Percentiles rank a stretch among this genome's conserved stretches.
These are phyloP conservation scores for Zosterops japonicus DNA, from an alignment of 2,113 vertebrate species.

Conservation along the genomic window DNA sequence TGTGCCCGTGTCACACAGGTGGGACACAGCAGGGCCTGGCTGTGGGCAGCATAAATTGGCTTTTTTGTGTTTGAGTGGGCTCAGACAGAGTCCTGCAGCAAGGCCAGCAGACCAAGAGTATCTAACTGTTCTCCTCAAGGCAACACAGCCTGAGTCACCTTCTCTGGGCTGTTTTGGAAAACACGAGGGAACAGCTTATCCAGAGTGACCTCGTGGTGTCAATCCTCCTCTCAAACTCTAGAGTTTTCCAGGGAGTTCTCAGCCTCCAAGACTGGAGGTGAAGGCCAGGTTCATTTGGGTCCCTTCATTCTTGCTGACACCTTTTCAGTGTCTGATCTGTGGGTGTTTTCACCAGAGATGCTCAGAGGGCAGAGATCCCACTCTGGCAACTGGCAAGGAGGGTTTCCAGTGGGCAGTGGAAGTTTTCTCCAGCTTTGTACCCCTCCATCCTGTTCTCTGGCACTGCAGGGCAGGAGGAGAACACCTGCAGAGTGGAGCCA, in stretches of 20 bases:
- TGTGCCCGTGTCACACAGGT: fast-evolving
- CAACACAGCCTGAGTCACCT: not conserved
- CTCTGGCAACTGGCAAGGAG: not conserved
- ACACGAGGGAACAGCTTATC: not conserved
- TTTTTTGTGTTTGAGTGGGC: not conserved
- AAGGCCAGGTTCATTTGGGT: not conserved
- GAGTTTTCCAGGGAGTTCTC: not conserved
- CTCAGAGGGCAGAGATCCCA: not conserved
- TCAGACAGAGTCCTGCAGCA: not conserved
- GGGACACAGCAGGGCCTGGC: not conserved
- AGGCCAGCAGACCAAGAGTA: not conserved
- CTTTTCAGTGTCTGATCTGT: not conserved
- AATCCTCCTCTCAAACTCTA: not conserved
- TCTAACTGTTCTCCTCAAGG: not conserved
- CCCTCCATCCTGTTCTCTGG: not conserved
- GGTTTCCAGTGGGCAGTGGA: not conserved
- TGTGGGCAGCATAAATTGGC: not conserved
- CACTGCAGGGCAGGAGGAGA: not conserved
- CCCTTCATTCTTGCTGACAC: not conserved
- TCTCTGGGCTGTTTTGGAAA: not conserved
- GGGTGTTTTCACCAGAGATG: fast-evolving
- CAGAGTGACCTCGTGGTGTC: not conserved
- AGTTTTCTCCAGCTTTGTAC: not conserved
- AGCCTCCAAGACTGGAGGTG: not conserved
- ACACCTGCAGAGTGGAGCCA: not conserved